phyloP scores from a whole-genome alignment of 2,888 invertebrate species.

The Atrina japonica region DNA sequence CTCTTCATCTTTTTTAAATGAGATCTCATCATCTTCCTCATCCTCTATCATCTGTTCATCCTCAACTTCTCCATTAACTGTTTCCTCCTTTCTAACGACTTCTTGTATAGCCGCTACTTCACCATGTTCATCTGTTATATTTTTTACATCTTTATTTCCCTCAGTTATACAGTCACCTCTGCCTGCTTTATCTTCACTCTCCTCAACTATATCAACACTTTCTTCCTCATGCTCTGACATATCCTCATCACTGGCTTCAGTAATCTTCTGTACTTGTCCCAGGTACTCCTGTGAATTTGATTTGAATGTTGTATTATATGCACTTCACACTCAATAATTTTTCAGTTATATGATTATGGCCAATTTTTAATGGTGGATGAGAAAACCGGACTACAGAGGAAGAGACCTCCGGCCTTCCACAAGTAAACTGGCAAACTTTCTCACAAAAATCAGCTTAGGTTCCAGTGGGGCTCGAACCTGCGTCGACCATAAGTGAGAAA shows the following conservation, averaged over 20 bases:
- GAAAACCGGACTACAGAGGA: too few species aligned
- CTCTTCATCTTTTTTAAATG: constrained; percentile 20
- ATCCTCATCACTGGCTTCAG: constrained; percentile 27
- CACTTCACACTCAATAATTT: too few species aligned
- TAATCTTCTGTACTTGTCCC: constrained; percentile 16
- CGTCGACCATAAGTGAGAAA: too few species aligned
- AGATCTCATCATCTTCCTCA: constrained; percentile 35
- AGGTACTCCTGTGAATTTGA: constrained; percentile 18
- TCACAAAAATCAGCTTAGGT: too few species aligned
- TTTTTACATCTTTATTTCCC: constrained; percentile 2
- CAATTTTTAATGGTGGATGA: too few species aligned
- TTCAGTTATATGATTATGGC: too few species aligned
- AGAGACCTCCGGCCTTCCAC: too few species aligned
- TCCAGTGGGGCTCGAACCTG: too few species aligned
- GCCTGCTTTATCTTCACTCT: neutral
- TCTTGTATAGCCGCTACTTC: neutral
- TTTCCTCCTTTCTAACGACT: too few species aligned
- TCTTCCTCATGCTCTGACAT: constrained; percentile 1
- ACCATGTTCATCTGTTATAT: too few species aligned
- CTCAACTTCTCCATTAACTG: too few species aligned
- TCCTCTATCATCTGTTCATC: constrained; percentile 5
- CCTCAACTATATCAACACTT: neutral
- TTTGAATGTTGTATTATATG: neutral
- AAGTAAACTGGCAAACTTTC: too few species aligned
- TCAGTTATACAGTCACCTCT: neutral